Base-by-base conservation (phyloP, 2,888 invertebrate genomes). In the Drosophila basisetae region DNA sequence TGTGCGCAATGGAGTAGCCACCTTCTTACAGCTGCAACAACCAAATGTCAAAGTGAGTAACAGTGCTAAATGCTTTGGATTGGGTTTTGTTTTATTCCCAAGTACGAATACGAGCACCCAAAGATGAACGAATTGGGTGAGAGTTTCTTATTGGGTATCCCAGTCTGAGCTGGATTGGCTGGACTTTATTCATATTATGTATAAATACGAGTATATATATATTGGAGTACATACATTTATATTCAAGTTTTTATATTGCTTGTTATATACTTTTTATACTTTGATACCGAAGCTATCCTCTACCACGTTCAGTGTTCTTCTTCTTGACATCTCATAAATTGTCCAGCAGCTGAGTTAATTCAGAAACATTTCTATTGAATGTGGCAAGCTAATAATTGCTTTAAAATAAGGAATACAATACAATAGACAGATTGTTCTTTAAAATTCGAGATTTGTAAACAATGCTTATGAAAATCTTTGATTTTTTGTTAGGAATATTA, bases 1-100 rank as follows among this genome's bases (percentile, higher is more conserved):
- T 84, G 98, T 99, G 68, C 95, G 98, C 81, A 98, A 98, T 78
- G 98, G 98, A 76, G 98, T 99, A 89, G 98, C 97, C 56, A 98
- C 98, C n/a, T 98, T 98, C 94, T 95, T 98, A 73, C 97, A 97
- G 92, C 96, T 97, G 91, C 96, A 96, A 92, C 95, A 95, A 85
- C 95, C 96, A 61, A 95, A 95, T 71, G 92, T 94, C 76, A 98
- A 97, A 96, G 98, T 98, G 94, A 95, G 95, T 94, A 28, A 25
- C 25, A 54, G 22, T 22, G 18, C 18, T 18, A 18, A 49, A 28
- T 49, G 28, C 49, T n/a, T 49, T 13, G 13, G 22, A 47, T 47
- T 47, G 7, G 43, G 13, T 10, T 16, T 28, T 16, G 18, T 25
- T 28, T 16, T 49, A 16, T 49, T 49, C 25, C 9, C 16, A 16